Percentiles rank a stretch among this genome's conserved stretches.
phyloP scores from a whole-genome alignment of 2,888 invertebrate genomes.

The Caenorhabditis macrosperma region DNA sequence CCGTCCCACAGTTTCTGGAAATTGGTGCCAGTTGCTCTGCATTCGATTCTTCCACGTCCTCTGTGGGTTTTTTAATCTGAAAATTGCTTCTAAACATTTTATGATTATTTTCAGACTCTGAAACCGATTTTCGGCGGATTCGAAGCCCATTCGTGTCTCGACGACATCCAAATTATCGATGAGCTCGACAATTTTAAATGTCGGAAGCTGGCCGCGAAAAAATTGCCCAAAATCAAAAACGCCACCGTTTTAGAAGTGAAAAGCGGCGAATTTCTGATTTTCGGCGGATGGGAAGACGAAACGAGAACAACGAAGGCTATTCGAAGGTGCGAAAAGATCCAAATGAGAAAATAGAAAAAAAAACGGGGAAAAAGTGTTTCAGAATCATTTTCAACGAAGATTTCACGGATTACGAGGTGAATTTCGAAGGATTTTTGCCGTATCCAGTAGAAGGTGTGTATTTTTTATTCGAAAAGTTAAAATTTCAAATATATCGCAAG shows the following conservation, averaged over 20 bases:
- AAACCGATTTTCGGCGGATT: constrained; percentile 62
- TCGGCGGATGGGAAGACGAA: constrained; percentile 78
- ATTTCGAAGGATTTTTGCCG: constrained; percentile 50
- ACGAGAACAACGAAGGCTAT: constrained; percentile 68
- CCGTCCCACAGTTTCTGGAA: not conserved
- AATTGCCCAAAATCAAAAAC: constrained; percentile 57
- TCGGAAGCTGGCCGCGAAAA: constrained; percentile 9
- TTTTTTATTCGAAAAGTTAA: too few species aligned
- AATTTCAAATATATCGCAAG: too few species aligned
- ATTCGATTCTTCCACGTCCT: constrained; percentile 19
- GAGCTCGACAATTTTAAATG: not conserved
- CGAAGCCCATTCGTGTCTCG: constrained; percentile 51
- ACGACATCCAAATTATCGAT: constrained; percentile 41
- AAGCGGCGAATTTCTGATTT: constrained; percentile 58
- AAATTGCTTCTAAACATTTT: not conserved
- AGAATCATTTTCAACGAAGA: constrained; percentile 45
- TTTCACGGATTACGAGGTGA: constrained; percentile 22
- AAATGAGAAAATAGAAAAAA: not conserved
- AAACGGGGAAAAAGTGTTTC: constrained; percentile 26
- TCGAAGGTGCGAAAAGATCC: constrained; percentile 29
- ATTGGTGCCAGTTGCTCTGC: constrained; percentile 47
- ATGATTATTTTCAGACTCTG: not conserved
- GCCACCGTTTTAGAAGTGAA: constrained; percentile 30
- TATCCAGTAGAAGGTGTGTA: constrained; percentile 61
- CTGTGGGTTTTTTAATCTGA: constrained; percentile 10